Conservation (phyloP, 2,113 vertebrate species). For the Scytalopus superciliaris region DNA sequence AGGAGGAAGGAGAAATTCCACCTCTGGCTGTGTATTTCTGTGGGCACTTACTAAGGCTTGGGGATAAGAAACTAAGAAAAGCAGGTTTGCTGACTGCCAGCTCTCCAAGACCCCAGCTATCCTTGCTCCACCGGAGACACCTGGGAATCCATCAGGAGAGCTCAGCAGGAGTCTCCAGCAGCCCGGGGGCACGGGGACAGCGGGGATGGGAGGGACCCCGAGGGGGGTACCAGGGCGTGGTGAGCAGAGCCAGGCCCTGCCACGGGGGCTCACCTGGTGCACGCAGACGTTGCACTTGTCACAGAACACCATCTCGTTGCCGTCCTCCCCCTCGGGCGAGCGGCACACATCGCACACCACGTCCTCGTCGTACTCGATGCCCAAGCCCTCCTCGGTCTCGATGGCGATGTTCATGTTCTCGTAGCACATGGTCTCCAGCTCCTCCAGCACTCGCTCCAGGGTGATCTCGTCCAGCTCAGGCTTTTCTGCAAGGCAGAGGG, state of each 20-base stretch:
- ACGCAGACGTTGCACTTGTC: slow-evolving; percentile 98
- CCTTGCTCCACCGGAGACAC: rapidly evolving
- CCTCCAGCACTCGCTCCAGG: slow-evolving; percentile 89
- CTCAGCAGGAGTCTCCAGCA: rapidly evolving
- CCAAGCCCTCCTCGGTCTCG: slow-evolving; percentile 92
- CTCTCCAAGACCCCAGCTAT: neutral
- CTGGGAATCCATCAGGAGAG: neutral
- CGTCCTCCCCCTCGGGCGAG: slow-evolving; percentile 94
- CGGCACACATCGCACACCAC: slow-evolving; percentile 97
- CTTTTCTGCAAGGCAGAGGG: slow-evolving; percentile 74
- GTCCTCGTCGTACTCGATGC: slow-evolving; percentile 97
- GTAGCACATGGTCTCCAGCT: slow-evolving; percentile 88
- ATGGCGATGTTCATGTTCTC: slow-evolving; percentile 95
- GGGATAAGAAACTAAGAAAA: neutral
- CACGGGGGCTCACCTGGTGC: slow-evolving; percentile 83
- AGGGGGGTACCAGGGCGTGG: rapidly evolving
- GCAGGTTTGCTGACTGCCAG: neutral
- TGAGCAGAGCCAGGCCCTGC: rapidly evolving
- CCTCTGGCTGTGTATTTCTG: neutral
- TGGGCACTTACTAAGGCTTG: rapidly evolving
- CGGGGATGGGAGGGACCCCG: neutral
- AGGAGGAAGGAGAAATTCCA: neutral
- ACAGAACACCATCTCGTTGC: slow-evolving; percentile 99
- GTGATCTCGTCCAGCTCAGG: slow-evolving; percentile 91
- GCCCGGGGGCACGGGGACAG: neutral